phyloP scores from a whole-genome alignment of 2,113 vertebrate genomes.

The Cnemophilus loriae region DNA sequence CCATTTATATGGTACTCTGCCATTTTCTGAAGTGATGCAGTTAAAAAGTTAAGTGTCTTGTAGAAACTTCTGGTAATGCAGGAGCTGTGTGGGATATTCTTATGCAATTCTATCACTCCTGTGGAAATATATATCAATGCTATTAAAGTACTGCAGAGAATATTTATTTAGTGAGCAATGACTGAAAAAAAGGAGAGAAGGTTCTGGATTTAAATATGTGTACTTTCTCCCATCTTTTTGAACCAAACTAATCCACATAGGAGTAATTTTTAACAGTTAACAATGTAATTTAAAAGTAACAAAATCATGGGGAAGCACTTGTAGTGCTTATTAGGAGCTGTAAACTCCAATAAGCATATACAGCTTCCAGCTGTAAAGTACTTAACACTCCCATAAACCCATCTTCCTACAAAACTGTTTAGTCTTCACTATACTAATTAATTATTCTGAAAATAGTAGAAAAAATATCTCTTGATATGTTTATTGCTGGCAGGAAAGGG shows the following conservation, averaged over 20 bases:
- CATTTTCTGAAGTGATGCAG: constrained; percentile 17
- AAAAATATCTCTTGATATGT: neutral
- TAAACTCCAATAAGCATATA: neutral
- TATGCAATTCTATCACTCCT: neutral
- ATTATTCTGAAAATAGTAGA: neutral
- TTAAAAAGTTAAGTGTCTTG: constrained; percentile 6
- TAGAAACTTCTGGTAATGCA: neutral
- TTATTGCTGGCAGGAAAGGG: neutral
- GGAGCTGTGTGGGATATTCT: neutral
- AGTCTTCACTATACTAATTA: neutral
- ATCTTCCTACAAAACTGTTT: neutral
- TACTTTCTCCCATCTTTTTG: neutral
- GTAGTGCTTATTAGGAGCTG: neutral
- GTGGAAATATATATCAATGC: neutral
- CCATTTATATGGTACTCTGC: neutral
- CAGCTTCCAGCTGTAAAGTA: neutral
- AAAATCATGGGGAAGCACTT: neutral
- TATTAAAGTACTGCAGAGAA: neutral
- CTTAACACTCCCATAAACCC: neutral
- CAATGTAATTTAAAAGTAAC: neutral
- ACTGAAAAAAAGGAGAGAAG: neutral
- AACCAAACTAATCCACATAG: neutral
- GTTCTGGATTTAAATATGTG: neutral
- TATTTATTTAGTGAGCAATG: neutral
- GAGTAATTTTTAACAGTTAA: neutral